Base-by-base conservation (phyloP, 1,140 invertebrate species). In the Vanessa tameamea region DNA sequence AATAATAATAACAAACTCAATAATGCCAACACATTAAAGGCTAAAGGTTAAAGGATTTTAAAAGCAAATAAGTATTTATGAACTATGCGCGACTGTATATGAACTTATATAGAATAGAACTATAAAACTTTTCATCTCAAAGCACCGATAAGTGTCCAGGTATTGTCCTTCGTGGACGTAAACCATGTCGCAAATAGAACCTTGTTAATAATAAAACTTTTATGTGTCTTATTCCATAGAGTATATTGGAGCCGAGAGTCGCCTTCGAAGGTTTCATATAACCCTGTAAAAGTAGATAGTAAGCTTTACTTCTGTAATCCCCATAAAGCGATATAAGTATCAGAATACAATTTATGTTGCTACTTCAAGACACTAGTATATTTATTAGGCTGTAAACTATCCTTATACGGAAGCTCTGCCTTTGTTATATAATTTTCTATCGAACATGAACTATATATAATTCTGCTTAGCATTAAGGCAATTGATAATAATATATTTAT, bases 341-440 rank as follows among this genome's bases (percentile, higher is more conserved):
- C 67, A 47, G 55, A 26, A 59, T 59, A 69, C 53, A 69, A 69
- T 69, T 69, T 69, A 69, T 69, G 16, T 47, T 57, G 53, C 16
- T 23, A 47, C 53, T 43, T 57, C 59, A 69, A 69, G 67, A 69
- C 26, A 53, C 53, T 47, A 13, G 55, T 23, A 53, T 69, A 69
- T 69, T 69, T 69, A 69, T 69, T 69, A 69, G 53, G 67, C 43
- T 47, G 43, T 69, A 59, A 69, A 69, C 53, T 59, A 43, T 43
- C 53, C 67, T 55, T 69, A 47, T 69, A 69, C 16, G 67, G 53
- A 47, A 59, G 67, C 23, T 8, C 11, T 59, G 23, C 31, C 50
- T 43, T 57, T 68, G 55, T 61, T 31, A n/a, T 61, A 37, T 14
- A 37, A 26, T n/a, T 61, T 37, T 61, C 11, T 59, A 20, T 59